Evolutionary conservation across 2,113 vertebrate genomes (phyloP).

Genomic region (Dunckerocampus dactyliophorus): DNA sequence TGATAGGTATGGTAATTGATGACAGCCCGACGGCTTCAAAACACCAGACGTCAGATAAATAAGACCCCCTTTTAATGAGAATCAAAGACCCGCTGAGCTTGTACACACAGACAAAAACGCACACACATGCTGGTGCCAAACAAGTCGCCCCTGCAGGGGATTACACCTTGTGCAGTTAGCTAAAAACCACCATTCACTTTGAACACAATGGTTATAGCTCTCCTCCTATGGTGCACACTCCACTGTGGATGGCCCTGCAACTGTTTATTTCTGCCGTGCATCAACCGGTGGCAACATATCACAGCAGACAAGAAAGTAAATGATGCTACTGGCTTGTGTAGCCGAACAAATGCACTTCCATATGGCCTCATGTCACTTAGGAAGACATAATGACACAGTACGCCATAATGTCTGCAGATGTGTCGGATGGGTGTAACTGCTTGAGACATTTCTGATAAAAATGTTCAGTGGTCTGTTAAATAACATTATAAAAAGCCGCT

Average conservation of each 20-base stretch:
- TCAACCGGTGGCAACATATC: background rate
- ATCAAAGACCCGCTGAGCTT: conserved; percentile 55
- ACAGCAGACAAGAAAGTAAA: background rate
- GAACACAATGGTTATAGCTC: conserved; percentile 1
- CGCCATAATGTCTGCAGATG: background rate
- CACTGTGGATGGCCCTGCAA: background rate
- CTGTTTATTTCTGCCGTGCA: background rate
- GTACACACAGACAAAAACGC: conserved; percentile 11
- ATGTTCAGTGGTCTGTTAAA: no score
- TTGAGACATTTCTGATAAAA: no score
- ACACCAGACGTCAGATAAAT: conserved; percentile 44
- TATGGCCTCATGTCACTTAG: background rate
- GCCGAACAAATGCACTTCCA: background rate
- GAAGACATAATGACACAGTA: background rate
- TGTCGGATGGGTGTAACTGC: no score
- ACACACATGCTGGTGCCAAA: conserved; percentile 32
- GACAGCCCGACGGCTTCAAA: conserved; percentile 52
- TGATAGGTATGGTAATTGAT: conserved; percentile 65
- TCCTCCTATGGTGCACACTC: background rate
- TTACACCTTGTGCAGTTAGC: conserved; percentile 50
- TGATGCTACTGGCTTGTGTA: background rate
- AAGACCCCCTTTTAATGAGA: conserved; percentile 66
- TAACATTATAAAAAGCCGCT: no score
- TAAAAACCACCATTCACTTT: conserved; percentile 41
- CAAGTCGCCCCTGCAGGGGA: conserved; percentile 50